phyloP scores from a whole-genome alignment of 1,140 invertebrate genomes.

The Papilio helenus region DNA sequence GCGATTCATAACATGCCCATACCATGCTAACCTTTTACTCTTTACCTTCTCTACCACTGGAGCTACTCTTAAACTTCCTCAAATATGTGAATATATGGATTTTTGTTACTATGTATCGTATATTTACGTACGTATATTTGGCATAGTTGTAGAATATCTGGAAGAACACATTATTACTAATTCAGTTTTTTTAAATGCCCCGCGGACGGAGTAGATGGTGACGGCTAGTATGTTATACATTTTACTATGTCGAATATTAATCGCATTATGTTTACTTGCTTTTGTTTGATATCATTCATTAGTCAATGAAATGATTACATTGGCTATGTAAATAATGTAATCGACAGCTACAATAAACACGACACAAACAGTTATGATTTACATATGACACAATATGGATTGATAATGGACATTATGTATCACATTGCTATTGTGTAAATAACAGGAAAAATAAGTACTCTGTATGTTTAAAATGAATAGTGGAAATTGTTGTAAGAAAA shows the following conservation, averaged over 20 bases:
- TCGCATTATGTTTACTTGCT: background rate
- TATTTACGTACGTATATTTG: too few relatives aligned
- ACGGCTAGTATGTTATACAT: background rate
- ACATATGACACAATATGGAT: background rate
- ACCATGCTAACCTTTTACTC: too few relatives aligned
- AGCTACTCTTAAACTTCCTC: too few relatives aligned
- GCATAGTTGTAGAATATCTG: too few relatives aligned
- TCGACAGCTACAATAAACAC: conserved; percentile 3
- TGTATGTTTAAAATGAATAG: too few relatives aligned
- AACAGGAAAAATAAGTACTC: background rate
- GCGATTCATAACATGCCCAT: too few relatives aligned
- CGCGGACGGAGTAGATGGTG: background rate
- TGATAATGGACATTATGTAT: background rate
- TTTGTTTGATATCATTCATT: background rate
- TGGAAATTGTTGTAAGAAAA: too few relatives aligned
- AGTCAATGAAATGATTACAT: conserved; percentile 6
- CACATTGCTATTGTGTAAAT: background rate
- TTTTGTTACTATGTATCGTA: too few relatives aligned
- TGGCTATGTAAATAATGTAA: conserved; percentile 2
- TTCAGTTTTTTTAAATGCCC: background rate
- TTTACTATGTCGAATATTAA: background rate
- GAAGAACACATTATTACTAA: too few relatives aligned
- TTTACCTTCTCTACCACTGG: too few relatives aligned
- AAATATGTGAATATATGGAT: too few relatives aligned
- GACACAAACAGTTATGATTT: conserved; percentile 15